Evolutionary conservation across 2,113 vertebrate species (phyloP), one percentile per base, ranked within the genome.

Genomic region (Sander vitreus): DNA sequence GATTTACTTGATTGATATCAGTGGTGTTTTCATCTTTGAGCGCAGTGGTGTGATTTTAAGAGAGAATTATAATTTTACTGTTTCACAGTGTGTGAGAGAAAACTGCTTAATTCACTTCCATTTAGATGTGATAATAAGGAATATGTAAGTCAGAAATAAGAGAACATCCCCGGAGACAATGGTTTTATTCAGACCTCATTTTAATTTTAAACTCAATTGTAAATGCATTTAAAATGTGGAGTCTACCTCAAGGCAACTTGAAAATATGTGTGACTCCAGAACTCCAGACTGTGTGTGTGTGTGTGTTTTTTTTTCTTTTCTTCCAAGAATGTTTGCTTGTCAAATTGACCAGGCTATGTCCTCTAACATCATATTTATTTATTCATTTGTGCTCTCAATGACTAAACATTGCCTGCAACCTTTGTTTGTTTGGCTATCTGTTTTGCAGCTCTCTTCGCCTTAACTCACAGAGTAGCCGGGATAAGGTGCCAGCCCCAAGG

Each of bases 371-470:
- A 94, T 96, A 93, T 93, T 68, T 67, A 15, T 72, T 68, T 65
- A 43, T 43, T 43, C 2, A 11, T 66, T 78, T 53, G 80, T 48
- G 74, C 76, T 78, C 81, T 84, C 75, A 79, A 83, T 93, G 90
- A 91, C 88, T 93, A 87, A 93, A 89, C 85, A 83, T 59, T 81
- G 72, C 88, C 83, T 93, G 76, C 91, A 79, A 83, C 82, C 83
- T 96, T 95, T 96, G 92, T 97, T 95, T 96, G 92, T 97, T 95
- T 97, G 97, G 96, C 96, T 95, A 95, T 99, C 97, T 99, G 96
- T 99, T 97, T 99, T 99, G 95, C 98, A 99, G 98, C 98, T 89
- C 96, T 97, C 98, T 97, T 96, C 98, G 94, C 96, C 97, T 97
- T 99, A 98, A 97, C 96, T 95, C 97, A 96, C 97, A 98, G 97